A percentile compares a stretch with the other conserved stretches of the same genome.
Evolutionary conservation across 2,888 invertebrate species (phyloP).

Genomic region (Cephus sareptanus): DNA sequence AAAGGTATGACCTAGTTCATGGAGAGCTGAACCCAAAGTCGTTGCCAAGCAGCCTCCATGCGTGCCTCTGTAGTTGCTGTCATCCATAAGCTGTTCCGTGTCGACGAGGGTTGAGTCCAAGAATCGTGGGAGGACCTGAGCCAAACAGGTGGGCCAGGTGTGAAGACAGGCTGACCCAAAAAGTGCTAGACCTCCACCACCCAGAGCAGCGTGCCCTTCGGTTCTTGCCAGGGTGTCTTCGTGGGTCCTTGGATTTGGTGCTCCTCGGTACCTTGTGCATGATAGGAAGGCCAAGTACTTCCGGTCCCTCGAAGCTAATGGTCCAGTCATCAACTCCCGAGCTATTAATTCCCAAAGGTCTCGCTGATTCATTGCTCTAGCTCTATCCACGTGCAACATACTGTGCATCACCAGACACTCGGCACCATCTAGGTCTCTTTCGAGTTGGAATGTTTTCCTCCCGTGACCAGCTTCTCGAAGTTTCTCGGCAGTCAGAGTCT

Average conservation of each 20-base stretch:
- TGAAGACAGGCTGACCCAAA: slow-evolving; percentile 92
- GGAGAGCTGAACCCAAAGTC: slow-evolving; percentile 89
- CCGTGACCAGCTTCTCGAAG: slow-evolving; percentile 81
- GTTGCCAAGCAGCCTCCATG: slow-evolving; percentile 90
- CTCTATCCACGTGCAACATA: slow-evolving; percentile 76
- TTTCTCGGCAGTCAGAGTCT: slow-evolving; percentile 89
- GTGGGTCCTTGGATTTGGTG: slow-evolving; percentile 74
- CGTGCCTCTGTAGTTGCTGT: slow-evolving; percentile 90
- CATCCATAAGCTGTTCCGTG: slow-evolving; percentile 82
- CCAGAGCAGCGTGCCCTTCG: slow-evolving; percentile 88
- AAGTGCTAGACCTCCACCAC: slow-evolving; percentile 90
- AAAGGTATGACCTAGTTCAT: slow-evolving; percentile 94
- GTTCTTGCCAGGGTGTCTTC: slow-evolving; percentile 77
- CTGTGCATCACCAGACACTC: slow-evolving; percentile 82
- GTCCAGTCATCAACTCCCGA: slow-evolving; percentile 80
- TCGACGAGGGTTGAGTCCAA: slow-evolving; percentile 76
- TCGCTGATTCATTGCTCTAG: slow-evolving; percentile 78
- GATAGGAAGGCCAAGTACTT: slow-evolving; percentile 93
- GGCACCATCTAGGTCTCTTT: slow-evolving; percentile 72
- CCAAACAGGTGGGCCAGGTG: slow-evolving; percentile 84
- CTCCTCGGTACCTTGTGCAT: slow-evolving; percentile 83
- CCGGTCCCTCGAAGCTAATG: slow-evolving; percentile 68
- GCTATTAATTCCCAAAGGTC: slow-evolving; percentile 89
- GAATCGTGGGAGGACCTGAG: slow-evolving; percentile 76
- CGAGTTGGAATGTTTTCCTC: slow-evolving; percentile 84